Percentiles rank a stretch among this genome's conserved stretches.
phyloP scores from a whole-genome alignment of 2,113 vertebrate species.

The Melanotaenia duboulayi region DNA sequence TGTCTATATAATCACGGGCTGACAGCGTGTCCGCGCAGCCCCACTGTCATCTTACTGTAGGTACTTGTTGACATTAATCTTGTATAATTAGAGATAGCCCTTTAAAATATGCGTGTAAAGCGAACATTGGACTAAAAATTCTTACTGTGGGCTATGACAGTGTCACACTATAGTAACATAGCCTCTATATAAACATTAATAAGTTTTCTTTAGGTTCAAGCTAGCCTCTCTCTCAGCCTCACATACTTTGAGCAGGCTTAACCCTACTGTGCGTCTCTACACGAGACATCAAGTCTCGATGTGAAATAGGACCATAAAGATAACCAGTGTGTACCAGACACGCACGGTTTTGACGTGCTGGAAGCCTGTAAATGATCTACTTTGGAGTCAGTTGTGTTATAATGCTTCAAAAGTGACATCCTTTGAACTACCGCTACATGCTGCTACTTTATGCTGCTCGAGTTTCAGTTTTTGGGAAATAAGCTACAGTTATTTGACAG shows the following conservation, averaged over 20 bases:
- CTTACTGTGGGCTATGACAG: neutral
- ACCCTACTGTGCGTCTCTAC: neutral
- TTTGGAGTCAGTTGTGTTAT: neutral
- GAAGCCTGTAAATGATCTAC: neutral
- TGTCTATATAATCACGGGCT: neutral
- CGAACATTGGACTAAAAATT: no score
- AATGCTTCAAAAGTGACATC: no score
- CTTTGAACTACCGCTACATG: no score
- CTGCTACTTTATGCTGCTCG: no score
- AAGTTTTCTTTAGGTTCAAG: conserved; percentile 10
- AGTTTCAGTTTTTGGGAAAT: no score
- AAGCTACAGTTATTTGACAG: no score
- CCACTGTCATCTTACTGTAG: conserved; percentile 12
- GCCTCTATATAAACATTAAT: no score
- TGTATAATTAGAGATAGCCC: neutral
- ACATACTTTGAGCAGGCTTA: neutral
- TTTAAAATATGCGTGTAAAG: no score
- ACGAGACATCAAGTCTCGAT: neutral
- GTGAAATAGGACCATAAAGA: conserved; percentile 14
- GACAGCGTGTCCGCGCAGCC: conserved; percentile 6
- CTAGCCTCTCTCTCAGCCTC: neutral
- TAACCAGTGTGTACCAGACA: neutral
- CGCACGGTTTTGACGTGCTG: neutral
- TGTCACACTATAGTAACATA: neutral
- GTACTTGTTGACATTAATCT: neutral